Evolutionary conservation across 1,140 invertebrate species (phyloP).

Genomic region (Helicoverpa zea): DNA sequence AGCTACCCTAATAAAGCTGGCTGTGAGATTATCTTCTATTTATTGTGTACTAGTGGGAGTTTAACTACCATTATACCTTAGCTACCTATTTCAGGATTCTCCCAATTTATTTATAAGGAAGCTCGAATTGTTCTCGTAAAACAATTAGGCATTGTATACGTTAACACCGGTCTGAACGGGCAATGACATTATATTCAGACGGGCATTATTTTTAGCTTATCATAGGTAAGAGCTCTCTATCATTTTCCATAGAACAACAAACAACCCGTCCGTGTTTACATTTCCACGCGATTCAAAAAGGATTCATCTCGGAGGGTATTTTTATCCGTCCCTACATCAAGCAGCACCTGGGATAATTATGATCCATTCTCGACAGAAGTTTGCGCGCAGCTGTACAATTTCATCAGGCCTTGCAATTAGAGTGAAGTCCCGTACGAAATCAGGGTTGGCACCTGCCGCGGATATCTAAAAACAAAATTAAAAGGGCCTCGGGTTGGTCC

Average conservation of each 20-base stretch:
- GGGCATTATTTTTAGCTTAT: background rate
- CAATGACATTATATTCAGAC: background rate
- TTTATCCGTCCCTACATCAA: background rate
- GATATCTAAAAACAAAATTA: constrained; percentile 49
- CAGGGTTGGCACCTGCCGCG: constrained; percentile 35
- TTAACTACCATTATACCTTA: background rate
- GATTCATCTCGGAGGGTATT: background rate
- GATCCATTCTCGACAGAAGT: background rate
- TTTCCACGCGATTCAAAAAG: background rate
- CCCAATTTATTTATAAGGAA: background rate
- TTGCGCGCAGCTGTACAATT: background rate
- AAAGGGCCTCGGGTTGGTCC: constrained; percentile 28
- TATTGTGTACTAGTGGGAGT: constrained; percentile 1
- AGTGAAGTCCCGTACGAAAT: background rate
- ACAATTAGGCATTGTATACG: too few species aligned
- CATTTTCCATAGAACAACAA: constrained; percentile 18
- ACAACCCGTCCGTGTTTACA: background rate
- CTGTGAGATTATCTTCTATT: constrained; percentile 22
- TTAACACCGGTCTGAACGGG: too few species aligned
- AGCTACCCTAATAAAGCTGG: constrained; percentile 34
- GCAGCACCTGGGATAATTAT: constrained; percentile 1
- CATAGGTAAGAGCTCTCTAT: background rate
- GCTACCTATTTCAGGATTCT: background rate
- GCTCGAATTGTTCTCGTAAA: too few species aligned
- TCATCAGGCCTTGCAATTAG: constrained; percentile 27